Percentiles rank a stretch among this genome's conserved stretches.
These are phyloP conservation scores for Molossus molossus DNA, from an alignment of 2,797 vertebrate genomes.

Conservation along the genomic window DNA sequence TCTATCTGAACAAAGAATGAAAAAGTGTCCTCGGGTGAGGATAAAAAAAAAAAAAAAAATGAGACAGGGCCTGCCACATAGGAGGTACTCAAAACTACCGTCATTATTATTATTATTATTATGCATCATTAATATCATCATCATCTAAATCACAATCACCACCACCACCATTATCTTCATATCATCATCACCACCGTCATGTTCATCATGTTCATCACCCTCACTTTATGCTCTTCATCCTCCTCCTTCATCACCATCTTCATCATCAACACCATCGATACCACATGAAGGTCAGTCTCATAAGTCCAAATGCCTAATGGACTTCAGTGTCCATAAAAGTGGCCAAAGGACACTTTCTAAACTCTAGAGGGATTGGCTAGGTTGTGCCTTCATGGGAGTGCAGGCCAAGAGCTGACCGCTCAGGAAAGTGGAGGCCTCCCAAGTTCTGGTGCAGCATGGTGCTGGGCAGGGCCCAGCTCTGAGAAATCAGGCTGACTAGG, in stretches of 20 bases:
- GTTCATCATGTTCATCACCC: fast-evolving
- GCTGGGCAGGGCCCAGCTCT: background rate
- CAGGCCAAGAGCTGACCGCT: background rate
- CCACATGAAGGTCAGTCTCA: background rate
- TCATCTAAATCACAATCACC: background rate
- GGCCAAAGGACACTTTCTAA: background rate
- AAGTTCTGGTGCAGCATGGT: fast-evolving
- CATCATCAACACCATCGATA: background rate
- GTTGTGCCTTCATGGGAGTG: fast-evolving
- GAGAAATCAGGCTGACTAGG: fast-evolving
- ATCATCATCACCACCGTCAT: fast-evolving
- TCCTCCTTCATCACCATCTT: too few species aligned
- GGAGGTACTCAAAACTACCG: background rate
- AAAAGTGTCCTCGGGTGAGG: too few species aligned
- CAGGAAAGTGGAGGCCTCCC: background rate
- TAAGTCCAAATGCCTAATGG: background rate
- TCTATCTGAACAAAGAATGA: too few species aligned
- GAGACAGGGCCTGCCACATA: background rate
- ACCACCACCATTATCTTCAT: background rate
- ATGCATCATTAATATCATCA: fast-evolving
- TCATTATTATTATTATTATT: fast-evolving
- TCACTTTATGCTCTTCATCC: fast-evolving
- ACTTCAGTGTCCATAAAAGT: background rate
- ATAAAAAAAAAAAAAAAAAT: too few species aligned
- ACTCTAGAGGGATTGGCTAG: background rate